Base-by-base conservation (phyloP, 2,113 vertebrate species). In the Actenoides lindsayi region DNA sequence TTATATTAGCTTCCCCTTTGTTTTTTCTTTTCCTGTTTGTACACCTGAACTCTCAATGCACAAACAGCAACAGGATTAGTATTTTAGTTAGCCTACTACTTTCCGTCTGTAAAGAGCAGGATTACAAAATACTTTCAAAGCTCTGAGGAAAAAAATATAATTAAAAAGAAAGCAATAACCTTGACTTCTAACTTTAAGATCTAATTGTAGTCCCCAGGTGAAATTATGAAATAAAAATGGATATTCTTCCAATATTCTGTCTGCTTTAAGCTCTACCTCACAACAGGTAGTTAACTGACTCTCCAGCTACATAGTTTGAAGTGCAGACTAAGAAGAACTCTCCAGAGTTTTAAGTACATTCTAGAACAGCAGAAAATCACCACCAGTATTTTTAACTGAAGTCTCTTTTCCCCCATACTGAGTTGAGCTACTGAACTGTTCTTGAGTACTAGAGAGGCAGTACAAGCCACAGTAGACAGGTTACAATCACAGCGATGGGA, bases 21-120 rank as follows among this genome's bases (percentile, higher is more conserved):
- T 93, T 93, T 83, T 80, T 87, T 80, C 70, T 75, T 80, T 96
- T 94, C 95, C 96, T 95, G 94, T 96, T 95, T 96, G 89, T 86
- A 94, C 97, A 97, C 96, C 96, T 97, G 96, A 91, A 85, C 24
- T 56, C 54, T 54, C 76, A 68, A 89, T n/a, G 53, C 87, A 18
- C 68, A 83, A 86, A 71, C 30, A 60, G 73, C 81, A 88, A 70
- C 33, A 89, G 60, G 69, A 87, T 64, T 67, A 64, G 33, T 23
- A 48, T 64, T 93, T 86, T 3, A 59, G 79, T 56, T 63, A 71
- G 75, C 20, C 35, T 83, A 54, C 42, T 64, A 35, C 19, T 71
- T 20, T 46, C 63, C 68, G 79, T 51, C 57, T 78, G 23, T 50
- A 39, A 51, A 80, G 21, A 62, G 11, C 37, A 67, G 31, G 35